phyloP scores from a whole-genome alignment of 2,888 invertebrate species.

The Aspidapion aeneum region DNA sequence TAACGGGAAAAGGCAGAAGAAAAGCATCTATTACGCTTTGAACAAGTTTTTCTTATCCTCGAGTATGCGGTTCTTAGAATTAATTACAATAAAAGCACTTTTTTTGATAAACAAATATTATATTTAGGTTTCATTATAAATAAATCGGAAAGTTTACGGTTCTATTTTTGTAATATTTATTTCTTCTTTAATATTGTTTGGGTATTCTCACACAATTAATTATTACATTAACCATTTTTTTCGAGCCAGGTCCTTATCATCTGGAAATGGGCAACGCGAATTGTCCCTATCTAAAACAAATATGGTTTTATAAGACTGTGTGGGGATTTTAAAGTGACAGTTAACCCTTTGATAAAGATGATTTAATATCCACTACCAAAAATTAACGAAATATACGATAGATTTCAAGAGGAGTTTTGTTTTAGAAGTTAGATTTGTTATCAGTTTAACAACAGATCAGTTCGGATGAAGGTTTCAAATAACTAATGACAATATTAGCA shows the following conservation, averaged over 20 bases:
- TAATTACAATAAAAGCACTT: no score
- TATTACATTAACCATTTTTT: no score
- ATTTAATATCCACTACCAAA: slow-evolving; percentile 19
- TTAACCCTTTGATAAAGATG: slow-evolving; percentile 19
- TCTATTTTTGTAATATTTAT: no score
- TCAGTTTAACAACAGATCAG: slow-evolving; percentile 20
- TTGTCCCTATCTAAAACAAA: slow-evolving; percentile 11
- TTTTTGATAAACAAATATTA: no score
- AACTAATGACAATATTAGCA: slow-evolving; percentile 18
- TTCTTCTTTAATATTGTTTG: no score
- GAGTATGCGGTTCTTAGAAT: no score
- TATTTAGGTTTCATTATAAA: no score
- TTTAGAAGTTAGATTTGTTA: slow-evolving; percentile 21
- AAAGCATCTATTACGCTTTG: no score
- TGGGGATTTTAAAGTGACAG: slow-evolving; percentile 19
- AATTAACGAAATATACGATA: slow-evolving; percentile 19
- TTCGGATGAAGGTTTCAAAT: slow-evolving; percentile 14
- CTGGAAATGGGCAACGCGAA: not conserved
- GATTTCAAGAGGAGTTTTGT: slow-evolving; percentile 17
- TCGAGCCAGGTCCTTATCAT: not conserved
- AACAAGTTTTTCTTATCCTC: no score
- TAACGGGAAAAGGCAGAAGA: no score
- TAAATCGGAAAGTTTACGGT: no score
- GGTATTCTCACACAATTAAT: no score
- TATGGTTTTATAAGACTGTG: slow-evolving; percentile 16